These are phyloP conservation scores for Pelmatolapia mariae DNA, from an alignment of 2,113 vertebrate genomes.

Conservation along the genomic window DNA sequence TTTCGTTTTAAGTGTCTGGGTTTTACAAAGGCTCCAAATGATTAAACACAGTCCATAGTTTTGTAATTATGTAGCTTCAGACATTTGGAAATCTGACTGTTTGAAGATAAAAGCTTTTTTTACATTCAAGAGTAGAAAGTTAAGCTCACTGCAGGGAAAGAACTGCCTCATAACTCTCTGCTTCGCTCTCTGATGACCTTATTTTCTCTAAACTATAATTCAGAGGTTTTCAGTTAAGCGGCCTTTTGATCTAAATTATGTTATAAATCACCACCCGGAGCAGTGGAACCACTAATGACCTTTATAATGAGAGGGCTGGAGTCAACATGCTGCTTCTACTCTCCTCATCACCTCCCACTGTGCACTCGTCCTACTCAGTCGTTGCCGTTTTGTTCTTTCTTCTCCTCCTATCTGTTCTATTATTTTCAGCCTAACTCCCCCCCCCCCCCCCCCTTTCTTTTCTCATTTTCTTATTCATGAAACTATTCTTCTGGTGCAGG, in stretches of 20 bases:
- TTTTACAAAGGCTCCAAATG: not conserved
- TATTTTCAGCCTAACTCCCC: not conserved
- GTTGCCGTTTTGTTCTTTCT: not conserved
- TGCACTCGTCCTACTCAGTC: not conserved
- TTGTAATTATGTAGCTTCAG: not conserved
- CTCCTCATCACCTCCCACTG: not conserved
- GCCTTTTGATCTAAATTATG: constrained; percentile 26
- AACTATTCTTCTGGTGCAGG: not conserved
- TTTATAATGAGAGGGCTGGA: constrained; percentile 36
- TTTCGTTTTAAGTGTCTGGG: not conserved
- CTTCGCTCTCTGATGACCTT: not conserved
- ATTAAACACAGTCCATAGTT: not conserved
- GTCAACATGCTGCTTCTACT: not conserved
- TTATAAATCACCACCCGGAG: constrained; percentile 23
- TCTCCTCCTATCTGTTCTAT: not conserved
- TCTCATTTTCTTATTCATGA: not conserved
- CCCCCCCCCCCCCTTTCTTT: not conserved
- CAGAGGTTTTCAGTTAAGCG: constrained; percentile 20
- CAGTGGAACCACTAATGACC: constrained; percentile 26
- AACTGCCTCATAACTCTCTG: not conserved
- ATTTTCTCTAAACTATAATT: constrained; percentile 2
- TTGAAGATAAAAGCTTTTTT: not conserved
- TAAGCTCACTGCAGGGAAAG: not conserved
- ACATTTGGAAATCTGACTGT: not conserved
- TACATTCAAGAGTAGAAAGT: not conserved